Evolutionary conservation across 1,140 invertebrate species (phyloP).

Genomic region (Coptotermes formosanus): DNA sequence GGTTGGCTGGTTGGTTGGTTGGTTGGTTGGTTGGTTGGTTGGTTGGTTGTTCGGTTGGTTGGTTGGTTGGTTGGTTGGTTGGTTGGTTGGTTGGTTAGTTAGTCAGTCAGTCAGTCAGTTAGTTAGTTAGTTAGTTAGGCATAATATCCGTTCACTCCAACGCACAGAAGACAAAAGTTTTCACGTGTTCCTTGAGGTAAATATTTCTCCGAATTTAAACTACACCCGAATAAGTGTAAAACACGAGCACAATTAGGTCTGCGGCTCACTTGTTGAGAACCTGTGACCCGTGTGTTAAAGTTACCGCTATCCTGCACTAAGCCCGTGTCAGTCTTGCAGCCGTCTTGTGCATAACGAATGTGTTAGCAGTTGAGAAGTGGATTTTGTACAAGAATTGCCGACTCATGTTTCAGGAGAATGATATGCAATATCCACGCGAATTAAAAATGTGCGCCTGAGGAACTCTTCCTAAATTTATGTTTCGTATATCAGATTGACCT

Average conservation of each 20-base stretch:
- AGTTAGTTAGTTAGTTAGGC: too few species aligned
- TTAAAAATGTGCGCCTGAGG: not conserved
- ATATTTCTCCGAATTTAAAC: too few species aligned
- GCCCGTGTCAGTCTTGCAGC: not conserved
- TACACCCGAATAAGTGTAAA: too few species aligned
- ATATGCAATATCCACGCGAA: not conserved
- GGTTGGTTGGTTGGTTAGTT: too few species aligned
- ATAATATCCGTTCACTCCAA: too few species aligned
- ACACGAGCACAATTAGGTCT: not conserved
- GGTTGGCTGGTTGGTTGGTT: too few species aligned
- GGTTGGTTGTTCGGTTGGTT: too few species aligned
- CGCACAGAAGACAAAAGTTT: too few species aligned
- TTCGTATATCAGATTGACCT: not conserved
- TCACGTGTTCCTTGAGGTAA: too few species aligned
- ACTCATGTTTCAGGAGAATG: not conserved
- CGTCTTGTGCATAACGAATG: not conserved
- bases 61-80: too few species aligned
- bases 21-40: too few species aligned
- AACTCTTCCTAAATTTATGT: not conserved
- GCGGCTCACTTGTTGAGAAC: not conserved
- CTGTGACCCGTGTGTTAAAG: not conserved
- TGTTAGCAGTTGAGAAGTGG: not conserved
- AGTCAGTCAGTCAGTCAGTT: too few species aligned
- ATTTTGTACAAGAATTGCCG: not conserved
- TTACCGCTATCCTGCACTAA: not conserved